phyloP scores from a whole-genome alignment of 53 echinoderm and acorn worm genomes.

The Luidia sarsii region DNA sequence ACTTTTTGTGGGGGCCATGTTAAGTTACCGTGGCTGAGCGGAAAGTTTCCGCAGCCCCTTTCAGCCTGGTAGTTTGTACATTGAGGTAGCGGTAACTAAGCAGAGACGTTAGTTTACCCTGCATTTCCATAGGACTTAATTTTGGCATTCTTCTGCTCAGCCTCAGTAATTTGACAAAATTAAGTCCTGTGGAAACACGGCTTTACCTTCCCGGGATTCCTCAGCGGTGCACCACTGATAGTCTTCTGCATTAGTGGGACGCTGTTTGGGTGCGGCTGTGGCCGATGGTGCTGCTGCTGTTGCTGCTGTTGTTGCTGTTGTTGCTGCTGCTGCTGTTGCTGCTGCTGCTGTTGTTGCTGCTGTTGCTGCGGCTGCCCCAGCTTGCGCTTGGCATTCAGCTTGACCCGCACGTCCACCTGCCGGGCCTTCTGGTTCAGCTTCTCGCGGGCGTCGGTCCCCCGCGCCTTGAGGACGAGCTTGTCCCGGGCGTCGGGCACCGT shows the following conservation, averaged over 20 bases:
- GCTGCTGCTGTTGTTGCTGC: background rate
- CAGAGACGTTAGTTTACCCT: no score
- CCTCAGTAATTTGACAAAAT: no score
- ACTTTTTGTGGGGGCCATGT: no score
- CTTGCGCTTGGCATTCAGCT: conserved; percentile 56
- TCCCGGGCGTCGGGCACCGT: conserved; percentile 57
- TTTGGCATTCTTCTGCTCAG: no score
- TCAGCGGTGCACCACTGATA: conserved; percentile 6
- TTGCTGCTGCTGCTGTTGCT: background rate
- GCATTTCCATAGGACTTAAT: no score
- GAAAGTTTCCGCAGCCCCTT: no score
- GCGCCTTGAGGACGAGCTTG: conserved; percentile 42
- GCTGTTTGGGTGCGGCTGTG: background rate
- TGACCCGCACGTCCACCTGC: conserved; percentile 52
- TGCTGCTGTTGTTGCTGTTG: conserved; percentile 3
- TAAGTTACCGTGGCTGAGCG: no score
- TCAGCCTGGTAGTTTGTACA: no score
- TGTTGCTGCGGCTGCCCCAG: conserved; percentile 5
- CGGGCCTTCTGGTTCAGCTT: conserved; percentile 61
- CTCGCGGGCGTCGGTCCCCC: conserved; percentile 59
- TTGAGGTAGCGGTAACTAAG: no score
- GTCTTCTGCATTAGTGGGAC: conserved; percentile 3
- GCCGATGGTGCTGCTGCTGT: background rate
- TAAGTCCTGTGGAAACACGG: no score
- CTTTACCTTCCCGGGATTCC: conserved; percentile 41